phyloP scores from a whole-genome alignment of 30 jellyfish, hydroid and myxozoan species.

The Hydra vulgaris region DNA sequence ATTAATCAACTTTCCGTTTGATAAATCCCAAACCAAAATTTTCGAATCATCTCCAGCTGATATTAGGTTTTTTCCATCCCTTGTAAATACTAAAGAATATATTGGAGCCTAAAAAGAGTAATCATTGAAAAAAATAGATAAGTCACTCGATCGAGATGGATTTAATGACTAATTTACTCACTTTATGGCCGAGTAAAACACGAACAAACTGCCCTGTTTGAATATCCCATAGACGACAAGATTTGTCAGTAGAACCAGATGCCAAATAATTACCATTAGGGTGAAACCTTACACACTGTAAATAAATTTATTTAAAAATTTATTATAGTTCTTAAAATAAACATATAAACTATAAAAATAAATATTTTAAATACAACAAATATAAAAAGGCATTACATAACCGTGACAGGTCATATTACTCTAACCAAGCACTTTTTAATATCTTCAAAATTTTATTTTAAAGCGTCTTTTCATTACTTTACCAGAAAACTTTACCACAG shows the following conservation, averaged over 20 bases:
- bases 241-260: slow-evolving; percentile 82
- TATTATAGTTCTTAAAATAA: background rate
- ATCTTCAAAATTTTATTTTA: too few relatives aligned
- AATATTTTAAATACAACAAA: background rate
- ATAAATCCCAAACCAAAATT: slow-evolving; percentile 73
- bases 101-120: slow-evolving; percentile 44
- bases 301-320: background rate
- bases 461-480: too few relatives aligned
- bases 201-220: slow-evolving; percentile 90
- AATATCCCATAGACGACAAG: slow-evolving; percentile 87
- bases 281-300: slow-evolving; percentile 77
- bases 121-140: background rate
- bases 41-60: slow-evolving; percentile 86
- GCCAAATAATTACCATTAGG: slow-evolving; percentile 88
- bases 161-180: background rate
- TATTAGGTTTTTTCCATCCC: slow-evolving; percentile 69
- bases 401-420: too few relatives aligned
- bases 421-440: too few relatives aligned
- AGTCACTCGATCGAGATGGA: background rate
- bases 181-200: slow-evolving; percentile 93
- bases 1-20: slow-evolving; percentile 57
- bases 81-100: slow-evolving; percentile 50
- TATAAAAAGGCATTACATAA: too few relatives aligned
- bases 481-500: too few relatives aligned
- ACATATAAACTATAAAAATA: background rate